phyloP scores from a whole-genome alignment of 2,113 vertebrate species.

The Bungarus multicinctus region DNA sequence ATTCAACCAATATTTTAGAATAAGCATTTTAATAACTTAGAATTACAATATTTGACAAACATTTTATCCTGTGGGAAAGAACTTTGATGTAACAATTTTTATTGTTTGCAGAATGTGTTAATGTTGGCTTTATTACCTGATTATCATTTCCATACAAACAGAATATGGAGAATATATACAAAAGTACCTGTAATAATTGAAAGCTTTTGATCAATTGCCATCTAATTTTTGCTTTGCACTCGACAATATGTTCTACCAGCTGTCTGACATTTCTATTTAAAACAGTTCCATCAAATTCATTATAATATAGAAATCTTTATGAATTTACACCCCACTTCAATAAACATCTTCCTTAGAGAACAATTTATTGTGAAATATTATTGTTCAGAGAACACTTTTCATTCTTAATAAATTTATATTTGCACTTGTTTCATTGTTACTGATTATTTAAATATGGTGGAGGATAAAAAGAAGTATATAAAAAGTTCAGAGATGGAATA shows the following conservation, averaged over 20 bases:
- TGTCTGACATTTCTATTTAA: slow-evolving; percentile 48
- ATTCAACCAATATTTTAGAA: not conserved
- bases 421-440: not conserved
- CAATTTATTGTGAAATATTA: not conserved
- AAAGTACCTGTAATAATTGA: slow-evolving; percentile 20
- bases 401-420: not conserved
- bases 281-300: slow-evolving; percentile 28
- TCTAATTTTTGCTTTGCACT: slow-evolving; percentile 21
- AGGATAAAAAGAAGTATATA: not conserved
- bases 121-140: not conserved
- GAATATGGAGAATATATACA: slow-evolving; percentile 2
- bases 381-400: not conserved
- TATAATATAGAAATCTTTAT: slow-evolving; percentile 12
- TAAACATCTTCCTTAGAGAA: not conserved
- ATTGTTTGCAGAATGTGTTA: slow-evolving; percentile 6
- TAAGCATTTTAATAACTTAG: not conserved
- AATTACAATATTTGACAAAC: not conserved
- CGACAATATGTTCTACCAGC: slow-evolving; percentile 45
- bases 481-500: not conserved
- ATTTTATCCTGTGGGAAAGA: slow-evolving; percentile 14
- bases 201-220: slow-evolving; percentile 12
- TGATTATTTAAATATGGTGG: not conserved
- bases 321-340: not conserved
- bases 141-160: slow-evolving; percentile 37
- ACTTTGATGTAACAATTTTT: slow-evolving; percentile 14